phyloP scores from a whole-genome alignment of 2,113 vertebrate genomes.

The Trochalopteron elliotii region DNA sequence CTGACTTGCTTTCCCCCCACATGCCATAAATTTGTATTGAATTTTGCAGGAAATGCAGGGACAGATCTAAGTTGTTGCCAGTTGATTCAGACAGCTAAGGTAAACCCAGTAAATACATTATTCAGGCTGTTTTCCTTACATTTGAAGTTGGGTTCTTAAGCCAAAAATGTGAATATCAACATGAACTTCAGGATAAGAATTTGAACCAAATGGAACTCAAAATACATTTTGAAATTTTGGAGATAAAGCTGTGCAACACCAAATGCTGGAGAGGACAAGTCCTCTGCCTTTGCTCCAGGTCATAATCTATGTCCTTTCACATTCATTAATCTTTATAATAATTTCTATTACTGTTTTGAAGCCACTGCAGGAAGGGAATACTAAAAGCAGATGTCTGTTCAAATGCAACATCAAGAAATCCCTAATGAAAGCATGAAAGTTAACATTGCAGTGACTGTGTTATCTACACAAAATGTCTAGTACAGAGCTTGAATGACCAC shows the following conservation, averaged over 20 bases:
- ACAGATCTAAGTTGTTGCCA: not conserved
- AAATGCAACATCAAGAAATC: not conserved
- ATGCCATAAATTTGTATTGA: not conserved
- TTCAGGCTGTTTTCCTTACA: not conserved
- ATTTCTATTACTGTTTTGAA: not conserved
- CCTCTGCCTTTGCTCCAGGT: not conserved
- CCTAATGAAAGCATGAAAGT: not conserved
- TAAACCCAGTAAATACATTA: not conserved
- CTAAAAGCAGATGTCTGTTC: not conserved
- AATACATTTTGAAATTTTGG: not conserved
- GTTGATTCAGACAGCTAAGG: not conserved
- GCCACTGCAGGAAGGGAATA: fast-evolving
- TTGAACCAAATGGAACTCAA: not conserved
- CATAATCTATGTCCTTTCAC: not conserved
- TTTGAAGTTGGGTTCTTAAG: not conserved
- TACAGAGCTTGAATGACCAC: not conserved
- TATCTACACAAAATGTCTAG: not conserved
- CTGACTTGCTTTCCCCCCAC: not conserved
- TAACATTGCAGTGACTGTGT: not conserved
- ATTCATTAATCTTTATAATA: not conserved
- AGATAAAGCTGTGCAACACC: not conserved
- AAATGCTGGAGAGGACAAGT: not conserved
- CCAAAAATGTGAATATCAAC: not conserved
- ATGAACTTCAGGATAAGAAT: not conserved
- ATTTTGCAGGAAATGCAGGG: not conserved